Evolutionary conservation across 2,888 invertebrate species (phyloP).

Genomic region (Cantharis rufa): DNA sequence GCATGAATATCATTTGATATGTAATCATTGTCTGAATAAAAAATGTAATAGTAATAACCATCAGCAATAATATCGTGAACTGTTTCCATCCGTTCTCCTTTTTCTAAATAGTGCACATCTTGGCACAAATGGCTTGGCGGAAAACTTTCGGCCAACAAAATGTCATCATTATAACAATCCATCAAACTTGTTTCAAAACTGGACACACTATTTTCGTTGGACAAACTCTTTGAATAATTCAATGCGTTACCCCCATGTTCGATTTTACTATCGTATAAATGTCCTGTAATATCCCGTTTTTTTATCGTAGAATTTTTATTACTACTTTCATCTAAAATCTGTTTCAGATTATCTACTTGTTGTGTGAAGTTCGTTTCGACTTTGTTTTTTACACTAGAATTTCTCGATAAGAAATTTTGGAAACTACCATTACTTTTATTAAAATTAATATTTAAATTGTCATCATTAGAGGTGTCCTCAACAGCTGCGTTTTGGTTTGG

Average conservation of each 20-base stretch:
- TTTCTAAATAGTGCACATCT: conserved; percentile 70
- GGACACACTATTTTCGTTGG: conserved; percentile 72
- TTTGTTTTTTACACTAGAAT: background rate
- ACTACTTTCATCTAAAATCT: conserved; percentile 30
- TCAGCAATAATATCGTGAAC: conserved; percentile 74
- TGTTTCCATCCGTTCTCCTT: conserved; percentile 69
- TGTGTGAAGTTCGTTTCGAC: background rate
- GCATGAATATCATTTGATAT: conserved; percentile 81
- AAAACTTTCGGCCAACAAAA: conserved; percentile 73
- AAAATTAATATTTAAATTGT: conserved; percentile 32
- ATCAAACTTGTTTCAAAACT: conserved; percentile 80
- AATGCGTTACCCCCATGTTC: conserved; percentile 76
- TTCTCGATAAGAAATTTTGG: conserved; percentile 13
- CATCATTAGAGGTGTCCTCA: conserved; percentile 39
- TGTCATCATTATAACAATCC: conserved; percentile 76
- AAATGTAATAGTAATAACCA: conserved; percentile 88
- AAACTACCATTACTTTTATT: conserved; percentile 12
- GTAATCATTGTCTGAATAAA: conserved; percentile 84
- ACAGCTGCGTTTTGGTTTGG: conserved; percentile 27
- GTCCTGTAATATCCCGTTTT: conserved; percentile 13
- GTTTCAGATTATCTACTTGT: conserved; percentile 29
- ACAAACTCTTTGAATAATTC: conserved; percentile 59
- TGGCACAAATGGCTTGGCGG: conserved; percentile 70
- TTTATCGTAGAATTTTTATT: background rate
- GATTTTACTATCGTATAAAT: conserved; percentile 69